A percentile compares a stretch with the other conserved stretches of the same genome.
Evolutionary conservation across 2,113 vertebrate species (phyloP).

Genomic region (Lethenteron reissneri): DNA sequence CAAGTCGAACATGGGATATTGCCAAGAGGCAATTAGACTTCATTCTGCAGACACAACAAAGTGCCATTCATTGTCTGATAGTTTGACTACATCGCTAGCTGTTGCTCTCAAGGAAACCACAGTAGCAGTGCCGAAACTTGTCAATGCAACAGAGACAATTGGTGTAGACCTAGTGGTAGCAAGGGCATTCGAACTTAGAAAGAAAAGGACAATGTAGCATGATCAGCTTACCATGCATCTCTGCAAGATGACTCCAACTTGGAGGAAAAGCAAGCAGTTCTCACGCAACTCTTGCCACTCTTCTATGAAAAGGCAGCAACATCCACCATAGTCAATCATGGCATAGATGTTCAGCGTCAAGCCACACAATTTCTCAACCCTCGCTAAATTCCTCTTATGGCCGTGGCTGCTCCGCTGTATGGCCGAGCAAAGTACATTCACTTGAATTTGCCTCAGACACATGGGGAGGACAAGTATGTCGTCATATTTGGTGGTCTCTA

Average conservation of each 20-base stretch:
- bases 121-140: background rate
- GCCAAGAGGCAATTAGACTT: background rate
- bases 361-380: background rate
- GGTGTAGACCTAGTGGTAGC: background rate
- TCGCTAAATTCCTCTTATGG: background rate
- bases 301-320: conserved; percentile 2
- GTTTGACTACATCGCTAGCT: background rate
- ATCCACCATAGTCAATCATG: background rate
- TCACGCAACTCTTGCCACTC: background rate
- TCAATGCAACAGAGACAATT: background rate
- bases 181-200: background rate
- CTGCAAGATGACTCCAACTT: background rate
- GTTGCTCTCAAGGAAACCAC: background rate
- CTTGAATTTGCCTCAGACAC: background rate
- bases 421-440: background rate
- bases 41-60: background rate
- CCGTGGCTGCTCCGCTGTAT: background rate
- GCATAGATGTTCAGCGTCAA: background rate
- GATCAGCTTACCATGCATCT: background rate
- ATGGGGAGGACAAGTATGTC: conserved; percentile 1
- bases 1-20: background rate
- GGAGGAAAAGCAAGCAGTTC: background rate
- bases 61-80: background rate
- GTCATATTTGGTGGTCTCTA: background rate
- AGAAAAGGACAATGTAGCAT: background rate